These are phyloP conservation scores for Pelodytes ibericus DNA, from an alignment of 2,797 vertebrate genomes.

Conservation along the genomic window DNA sequence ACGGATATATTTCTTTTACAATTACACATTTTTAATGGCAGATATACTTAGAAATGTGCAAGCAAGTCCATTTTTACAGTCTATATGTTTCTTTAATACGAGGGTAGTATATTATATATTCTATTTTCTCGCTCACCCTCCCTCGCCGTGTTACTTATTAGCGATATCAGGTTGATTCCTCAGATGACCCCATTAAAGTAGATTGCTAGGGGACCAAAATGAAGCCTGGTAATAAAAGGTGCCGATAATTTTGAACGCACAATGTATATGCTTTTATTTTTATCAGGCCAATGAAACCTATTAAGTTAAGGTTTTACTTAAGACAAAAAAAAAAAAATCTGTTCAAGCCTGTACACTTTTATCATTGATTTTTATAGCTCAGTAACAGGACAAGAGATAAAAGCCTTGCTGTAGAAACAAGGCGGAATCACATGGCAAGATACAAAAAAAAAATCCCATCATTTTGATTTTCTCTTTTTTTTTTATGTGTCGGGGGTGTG, in stretches of 20 bases:
- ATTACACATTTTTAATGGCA: constrained; percentile 65
- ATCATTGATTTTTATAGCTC: no score
- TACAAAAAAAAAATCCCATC: no score
- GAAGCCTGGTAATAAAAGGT: constrained; percentile 68
- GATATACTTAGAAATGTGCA: constrained; percentile 70
- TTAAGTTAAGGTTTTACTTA: neutral
- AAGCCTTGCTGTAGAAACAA: no score
- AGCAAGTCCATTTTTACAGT: constrained; percentile 64
- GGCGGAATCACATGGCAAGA: no score
- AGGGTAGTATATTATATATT: constrained; percentile 38
- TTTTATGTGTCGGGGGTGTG: no score
- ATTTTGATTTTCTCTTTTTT: no score
- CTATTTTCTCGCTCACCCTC: constrained; percentile 39
- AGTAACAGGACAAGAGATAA: no score
- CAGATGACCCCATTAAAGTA: constrained; percentile 69
- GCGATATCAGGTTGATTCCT: constrained; percentile 61
- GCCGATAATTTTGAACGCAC: constrained; percentile 63
- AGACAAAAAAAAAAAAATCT: no score
- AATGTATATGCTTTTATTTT: no score
- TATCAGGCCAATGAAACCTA: neutral
- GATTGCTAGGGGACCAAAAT: constrained; percentile 63
- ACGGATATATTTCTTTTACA: constrained; percentile 64
- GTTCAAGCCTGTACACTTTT: no score
- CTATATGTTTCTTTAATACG: constrained; percentile 65
- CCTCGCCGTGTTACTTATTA: constrained; percentile 59